These are phyloP conservation scores for Chascanopsetta lugubris DNA, from an alignment of 2,113 vertebrate genomes.

Conservation along the genomic window DNA sequence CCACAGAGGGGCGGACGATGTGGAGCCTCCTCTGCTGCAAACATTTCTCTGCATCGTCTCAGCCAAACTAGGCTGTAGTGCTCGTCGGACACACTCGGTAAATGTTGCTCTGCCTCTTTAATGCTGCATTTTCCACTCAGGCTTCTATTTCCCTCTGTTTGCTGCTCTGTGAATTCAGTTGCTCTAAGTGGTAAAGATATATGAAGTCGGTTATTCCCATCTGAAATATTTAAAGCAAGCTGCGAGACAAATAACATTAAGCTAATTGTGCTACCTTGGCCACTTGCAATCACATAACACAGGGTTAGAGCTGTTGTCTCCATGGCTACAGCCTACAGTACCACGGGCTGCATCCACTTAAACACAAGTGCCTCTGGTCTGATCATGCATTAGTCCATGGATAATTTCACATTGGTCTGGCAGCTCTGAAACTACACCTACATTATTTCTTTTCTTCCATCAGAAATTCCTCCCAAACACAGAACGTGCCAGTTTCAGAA, in stretches of 20 bases:
- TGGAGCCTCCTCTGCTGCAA: constrained; percentile 47
- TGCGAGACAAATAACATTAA: constrained; percentile 30
- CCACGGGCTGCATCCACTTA: constrained; percentile 62
- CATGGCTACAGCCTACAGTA: constrained; percentile 67
- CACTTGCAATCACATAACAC: constrained; percentile 42
- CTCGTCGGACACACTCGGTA: constrained; percentile 66
- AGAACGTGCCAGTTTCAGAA: constrained; percentile 31
- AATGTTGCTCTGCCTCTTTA: constrained; percentile 41
- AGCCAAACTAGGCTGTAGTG: constrained; percentile 57
- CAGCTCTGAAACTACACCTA: constrained; percentile 53
- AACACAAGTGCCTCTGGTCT: constrained; percentile 63
- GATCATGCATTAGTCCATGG: constrained; percentile 65
- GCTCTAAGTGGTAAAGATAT: constrained; percentile 12
- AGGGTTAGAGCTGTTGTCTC: constrained; percentile 66
- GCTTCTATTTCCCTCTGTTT: constrained; percentile 11
- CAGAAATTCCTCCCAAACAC: constrained; percentile 24
- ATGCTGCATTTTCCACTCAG: constrained; percentile 31
- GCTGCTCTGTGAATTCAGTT: constrained; percentile 13
- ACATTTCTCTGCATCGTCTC: constrained; percentile 41
- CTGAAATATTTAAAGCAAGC: constrained; percentile 26
- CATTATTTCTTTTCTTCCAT: constrained; percentile 49
- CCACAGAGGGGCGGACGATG: constrained; percentile 57
- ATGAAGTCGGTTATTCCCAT: constrained; percentile 26
- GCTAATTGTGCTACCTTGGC: constrained; percentile 53
- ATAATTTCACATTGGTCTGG: constrained; percentile 63